These are phyloP conservation scores for Vireo altiloquus DNA, from an alignment of 2,113 vertebrate species.

Conservation along the genomic window DNA sequence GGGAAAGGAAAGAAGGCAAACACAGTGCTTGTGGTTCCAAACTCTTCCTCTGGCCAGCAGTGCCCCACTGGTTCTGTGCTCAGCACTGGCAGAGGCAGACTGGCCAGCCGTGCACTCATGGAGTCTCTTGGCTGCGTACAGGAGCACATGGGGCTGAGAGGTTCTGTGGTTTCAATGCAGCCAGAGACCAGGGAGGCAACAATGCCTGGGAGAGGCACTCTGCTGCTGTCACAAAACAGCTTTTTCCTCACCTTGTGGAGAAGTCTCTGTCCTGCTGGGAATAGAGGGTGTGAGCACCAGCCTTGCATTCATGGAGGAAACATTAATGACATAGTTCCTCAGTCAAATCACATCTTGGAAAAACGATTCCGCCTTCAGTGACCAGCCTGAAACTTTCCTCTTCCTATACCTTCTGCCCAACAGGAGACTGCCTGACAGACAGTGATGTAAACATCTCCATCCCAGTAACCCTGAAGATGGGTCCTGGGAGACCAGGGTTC, in stretches of 20 bases:
- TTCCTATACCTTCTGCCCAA: neutral
- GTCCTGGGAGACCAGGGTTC: neutral
- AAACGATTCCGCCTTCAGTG: neutral
- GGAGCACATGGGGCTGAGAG: neutral
- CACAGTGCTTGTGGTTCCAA: neutral
- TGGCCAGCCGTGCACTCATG: too few species aligned
- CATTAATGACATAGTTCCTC: neutral
- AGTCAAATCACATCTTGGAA: neutral
- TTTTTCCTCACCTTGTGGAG: neutral
- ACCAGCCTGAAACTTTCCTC: neutral
- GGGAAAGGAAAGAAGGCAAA: neutral
- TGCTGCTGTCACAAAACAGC: neutral
- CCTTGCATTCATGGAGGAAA: neutral
- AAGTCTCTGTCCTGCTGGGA: neutral
- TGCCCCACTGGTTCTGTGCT: neutral
- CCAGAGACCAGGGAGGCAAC: neutral
- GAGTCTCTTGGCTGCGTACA: neutral
- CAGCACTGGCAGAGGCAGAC: neutral
- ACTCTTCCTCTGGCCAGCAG: neutral
- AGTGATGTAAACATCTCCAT: neutral
- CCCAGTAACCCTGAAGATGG: neutral
- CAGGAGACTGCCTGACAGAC: neutral
- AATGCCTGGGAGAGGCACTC: neutral
- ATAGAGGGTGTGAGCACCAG: neutral
- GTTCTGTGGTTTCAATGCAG: neutral